A percentile compares a stretch with the other conserved stretches of the same genome.
These are phyloP conservation scores for Rhegmatorhina hoffmannsi DNA, from an alignment of 2,113 vertebrate genomes.

Conservation along the genomic window DNA sequence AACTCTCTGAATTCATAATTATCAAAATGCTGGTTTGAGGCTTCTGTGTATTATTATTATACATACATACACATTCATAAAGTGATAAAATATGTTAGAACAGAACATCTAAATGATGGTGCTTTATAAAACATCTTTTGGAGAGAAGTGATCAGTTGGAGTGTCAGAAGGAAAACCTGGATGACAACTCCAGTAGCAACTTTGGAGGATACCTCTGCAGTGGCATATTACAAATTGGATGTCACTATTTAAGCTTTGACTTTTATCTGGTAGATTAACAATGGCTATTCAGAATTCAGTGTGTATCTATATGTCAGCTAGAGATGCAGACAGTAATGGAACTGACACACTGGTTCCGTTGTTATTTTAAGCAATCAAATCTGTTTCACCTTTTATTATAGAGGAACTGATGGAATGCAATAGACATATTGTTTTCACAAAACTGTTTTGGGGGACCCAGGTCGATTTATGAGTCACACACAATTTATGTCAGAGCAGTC, in stretches of 20 bases:
- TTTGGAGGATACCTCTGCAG: background rate
- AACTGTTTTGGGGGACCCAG: background rate
- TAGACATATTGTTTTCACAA: background rate
- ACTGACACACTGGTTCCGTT: background rate
- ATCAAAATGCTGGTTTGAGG: background rate
- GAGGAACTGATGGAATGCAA: background rate
- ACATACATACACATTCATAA: background rate
- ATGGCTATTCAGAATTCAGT: background rate
- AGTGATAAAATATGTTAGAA: background rate
- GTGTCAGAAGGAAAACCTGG: background rate
- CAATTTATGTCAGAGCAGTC: background rate
- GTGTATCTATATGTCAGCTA: background rate
- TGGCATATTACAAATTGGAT: background rate
- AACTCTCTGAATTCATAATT: background rate
- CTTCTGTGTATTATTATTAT: background rate
- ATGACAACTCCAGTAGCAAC: background rate
- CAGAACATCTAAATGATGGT: background rate
- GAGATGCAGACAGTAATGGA: background rate
- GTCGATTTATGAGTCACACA: background rate
- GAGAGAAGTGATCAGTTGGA: background rate
- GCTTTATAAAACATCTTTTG: background rate
- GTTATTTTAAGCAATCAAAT: constrained; percentile 18
- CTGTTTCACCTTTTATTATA: background rate
- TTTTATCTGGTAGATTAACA: background rate
- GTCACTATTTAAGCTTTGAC: background rate